phyloP scores from a whole-genome alignment of 2,113 vertebrate species.

The Lynx canadensis region DNA sequence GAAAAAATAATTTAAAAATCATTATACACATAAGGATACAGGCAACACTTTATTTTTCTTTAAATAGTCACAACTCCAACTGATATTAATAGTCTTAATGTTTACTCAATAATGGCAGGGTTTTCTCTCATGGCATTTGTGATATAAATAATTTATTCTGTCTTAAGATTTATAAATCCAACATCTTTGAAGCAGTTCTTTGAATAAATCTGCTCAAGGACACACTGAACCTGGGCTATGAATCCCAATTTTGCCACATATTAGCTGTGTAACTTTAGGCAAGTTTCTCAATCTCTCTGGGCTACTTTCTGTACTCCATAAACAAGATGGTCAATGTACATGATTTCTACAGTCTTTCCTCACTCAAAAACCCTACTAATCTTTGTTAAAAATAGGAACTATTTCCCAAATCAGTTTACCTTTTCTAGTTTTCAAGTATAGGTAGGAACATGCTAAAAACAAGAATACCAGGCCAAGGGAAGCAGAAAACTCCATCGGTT shows the following conservation, averaged over 20 bases:
- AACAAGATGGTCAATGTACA: background rate
- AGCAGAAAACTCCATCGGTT: background rate
- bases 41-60: conserved; percentile 72
- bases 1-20: conserved; percentile 76
- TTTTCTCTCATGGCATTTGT: conserved; percentile 50
- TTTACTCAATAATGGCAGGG: background rate
- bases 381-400: background rate
- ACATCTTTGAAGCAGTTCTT: conserved; percentile 11
- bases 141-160: conserved; percentile 52
- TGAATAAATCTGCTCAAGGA: background rate
- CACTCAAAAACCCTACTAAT: background rate
- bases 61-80: conserved; percentile 54
- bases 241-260: background rate
- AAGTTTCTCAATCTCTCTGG: background rate
- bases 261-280: background rate
- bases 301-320: background rate
- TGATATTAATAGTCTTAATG: background rate
- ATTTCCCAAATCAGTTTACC: conserved; percentile 20
- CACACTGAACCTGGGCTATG: background rate
- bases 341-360: background rate
- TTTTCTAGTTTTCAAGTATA: conserved; percentile 38
- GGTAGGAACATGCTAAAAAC: conserved; percentile 57
- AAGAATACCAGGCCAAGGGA: conserved; percentile 50
- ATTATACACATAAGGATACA: conserved; percentile 55
- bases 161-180: background rate